These are phyloP conservation scores for Orthochromis malagaraziensis DNA, from an alignment of 2,113 vertebrate species.

Conservation along the genomic window DNA sequence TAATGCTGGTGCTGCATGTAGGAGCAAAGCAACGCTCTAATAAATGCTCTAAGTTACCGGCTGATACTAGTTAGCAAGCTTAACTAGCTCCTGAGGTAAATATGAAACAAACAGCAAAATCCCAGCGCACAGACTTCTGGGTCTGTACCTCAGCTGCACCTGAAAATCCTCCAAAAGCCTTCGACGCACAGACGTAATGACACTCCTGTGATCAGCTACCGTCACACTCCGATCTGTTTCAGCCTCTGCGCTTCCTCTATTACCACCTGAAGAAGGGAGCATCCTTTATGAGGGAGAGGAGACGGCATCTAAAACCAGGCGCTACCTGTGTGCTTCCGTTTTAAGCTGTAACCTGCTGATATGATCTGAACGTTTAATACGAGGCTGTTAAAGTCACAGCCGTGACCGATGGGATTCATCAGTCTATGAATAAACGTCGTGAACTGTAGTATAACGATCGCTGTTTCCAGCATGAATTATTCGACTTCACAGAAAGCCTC, in stretches of 20 bases:
- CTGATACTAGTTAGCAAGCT: neutral
- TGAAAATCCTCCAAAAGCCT: neutral
- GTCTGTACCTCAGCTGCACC: no score
- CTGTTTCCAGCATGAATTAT: neutral
- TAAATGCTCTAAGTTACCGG: fast-evolving
- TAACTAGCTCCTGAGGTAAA: neutral
- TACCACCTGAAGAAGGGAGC: neutral
- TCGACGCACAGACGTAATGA: neutral
- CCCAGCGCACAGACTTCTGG: fast-evolving
- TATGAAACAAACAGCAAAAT: neutral
- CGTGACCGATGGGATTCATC: neutral
- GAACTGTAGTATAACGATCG: neutral
- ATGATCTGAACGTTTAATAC: neutral
- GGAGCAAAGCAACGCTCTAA: neutral
- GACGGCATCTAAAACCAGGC: neutral
- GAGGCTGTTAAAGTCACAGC: neutral
- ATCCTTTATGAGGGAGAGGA: neutral
- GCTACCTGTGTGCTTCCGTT: neutral
- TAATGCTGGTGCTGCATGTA: neutral
- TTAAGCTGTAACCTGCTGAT: neutral
- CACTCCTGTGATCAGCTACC: neutral
- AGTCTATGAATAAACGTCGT: neutral
- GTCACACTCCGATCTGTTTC: neutral
- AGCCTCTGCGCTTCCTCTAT: neutral
- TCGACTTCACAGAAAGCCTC: neutral